phyloP scores from a whole-genome alignment of 2,797 vertebrate species.

The Hippocampus kuda region DNA sequence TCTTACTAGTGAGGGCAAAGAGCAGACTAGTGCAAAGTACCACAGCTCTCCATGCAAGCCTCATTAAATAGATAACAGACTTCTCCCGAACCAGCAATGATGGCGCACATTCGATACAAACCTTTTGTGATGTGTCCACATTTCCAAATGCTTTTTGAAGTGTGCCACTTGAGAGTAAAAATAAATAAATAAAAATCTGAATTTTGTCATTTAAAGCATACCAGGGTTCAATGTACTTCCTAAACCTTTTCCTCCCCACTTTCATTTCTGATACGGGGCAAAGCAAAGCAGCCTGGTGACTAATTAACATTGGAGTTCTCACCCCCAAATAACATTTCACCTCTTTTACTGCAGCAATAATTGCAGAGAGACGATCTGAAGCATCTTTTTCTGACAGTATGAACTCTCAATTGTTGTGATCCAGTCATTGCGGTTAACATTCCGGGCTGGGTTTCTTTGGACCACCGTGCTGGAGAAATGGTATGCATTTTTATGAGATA shows the following conservation, averaged over 20 bases:
- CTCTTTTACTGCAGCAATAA: background rate
- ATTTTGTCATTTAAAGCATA: too few relatives aligned
- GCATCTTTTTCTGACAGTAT: background rate
- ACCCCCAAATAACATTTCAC: too few relatives aligned
- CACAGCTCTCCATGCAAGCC: background rate
- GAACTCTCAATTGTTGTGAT: background rate
- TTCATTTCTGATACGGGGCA: background rate
- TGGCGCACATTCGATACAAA: too few relatives aligned
- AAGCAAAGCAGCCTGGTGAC: background rate
- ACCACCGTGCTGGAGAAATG: background rate
- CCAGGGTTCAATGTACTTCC: background rate
- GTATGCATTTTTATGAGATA: background rate
- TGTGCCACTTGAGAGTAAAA: too few relatives aligned
- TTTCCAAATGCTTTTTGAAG: too few relatives aligned
- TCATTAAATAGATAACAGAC: conserved; percentile 2
- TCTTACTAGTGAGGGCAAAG: background rate
- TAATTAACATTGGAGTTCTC: background rate
- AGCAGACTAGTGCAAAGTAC: too few relatives aligned
- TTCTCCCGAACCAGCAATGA: background rate
- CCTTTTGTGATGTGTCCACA: too few relatives aligned
- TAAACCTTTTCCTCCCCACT: background rate
- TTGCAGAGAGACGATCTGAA: background rate
- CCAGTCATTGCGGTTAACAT: background rate
- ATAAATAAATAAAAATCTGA: too few relatives aligned
- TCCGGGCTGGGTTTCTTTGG: background rate